Evolutionary conservation across 1,140 invertebrate species (phyloP).

Genomic region (Drosophila tani): DNA sequence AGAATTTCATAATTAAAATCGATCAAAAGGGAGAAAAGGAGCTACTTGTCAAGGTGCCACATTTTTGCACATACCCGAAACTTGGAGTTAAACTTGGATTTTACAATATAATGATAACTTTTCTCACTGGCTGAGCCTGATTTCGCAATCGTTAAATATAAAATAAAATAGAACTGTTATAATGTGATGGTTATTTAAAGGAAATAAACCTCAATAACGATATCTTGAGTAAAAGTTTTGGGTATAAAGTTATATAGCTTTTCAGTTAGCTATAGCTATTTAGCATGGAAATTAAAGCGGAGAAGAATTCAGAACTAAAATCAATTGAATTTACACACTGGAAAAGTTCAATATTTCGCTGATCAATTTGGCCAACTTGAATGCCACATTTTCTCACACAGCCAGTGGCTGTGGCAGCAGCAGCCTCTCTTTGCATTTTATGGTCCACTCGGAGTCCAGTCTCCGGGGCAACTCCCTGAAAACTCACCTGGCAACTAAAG

Average conservation of each 20-base stretch:
- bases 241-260: neutral
- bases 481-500: slow-evolving; percentile 51
- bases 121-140: slow-evolving; percentile 11
- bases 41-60: slow-evolving; percentile 4
- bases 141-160: neutral
- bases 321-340: slow-evolving; percentile 14
- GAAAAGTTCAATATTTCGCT: slow-evolving; percentile 16
- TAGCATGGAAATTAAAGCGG: neutral
- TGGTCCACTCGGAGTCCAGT: slow-evolving; percentile 41
- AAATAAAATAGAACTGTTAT: neutral
- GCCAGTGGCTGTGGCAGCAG: slow-evolving; percentile 38
- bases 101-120: slow-evolving; percentile 11
- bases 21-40: slow-evolving; percentile 23
- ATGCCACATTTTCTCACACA: slow-evolving; percentile 58
- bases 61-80: slow-evolving; percentile 8
- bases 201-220: neutral
- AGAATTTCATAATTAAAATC: slow-evolving; percentile 52
- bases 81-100: neutral
- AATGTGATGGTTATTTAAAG: neutral
- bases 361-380: slow-evolving; percentile 18
- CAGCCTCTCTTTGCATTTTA: slow-evolving; percentile 74
- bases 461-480: slow-evolving; percentile 33
- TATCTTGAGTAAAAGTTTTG: neutral
- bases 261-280: neutral
- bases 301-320: neutral